phyloP scores from a whole-genome alignment of 64 coral and sea anemone genomes.

The Stichodactyla helianthus region DNA sequence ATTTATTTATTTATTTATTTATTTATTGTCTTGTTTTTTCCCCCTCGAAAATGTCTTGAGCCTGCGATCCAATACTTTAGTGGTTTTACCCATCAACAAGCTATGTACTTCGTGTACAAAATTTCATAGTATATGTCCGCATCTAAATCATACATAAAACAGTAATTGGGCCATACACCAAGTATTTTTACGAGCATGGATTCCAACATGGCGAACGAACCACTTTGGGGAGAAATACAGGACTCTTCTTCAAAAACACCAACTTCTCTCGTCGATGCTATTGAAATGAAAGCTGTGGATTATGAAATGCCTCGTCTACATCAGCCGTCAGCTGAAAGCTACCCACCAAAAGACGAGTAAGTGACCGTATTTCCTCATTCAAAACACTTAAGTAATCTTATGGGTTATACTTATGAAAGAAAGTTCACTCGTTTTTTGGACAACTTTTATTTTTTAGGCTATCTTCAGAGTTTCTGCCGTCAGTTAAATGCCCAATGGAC shows the following conservation, averaged over 20 bases:
- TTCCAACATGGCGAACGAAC: slow-evolving; percentile 1
- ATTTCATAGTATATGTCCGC: not conserved
- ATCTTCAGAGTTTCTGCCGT: slow-evolving; percentile 56
- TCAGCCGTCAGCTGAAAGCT: slow-evolving; percentile 60
- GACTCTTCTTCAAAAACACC: not conserved
- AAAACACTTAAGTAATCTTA: not conserved
- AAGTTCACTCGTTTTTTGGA: not conserved
- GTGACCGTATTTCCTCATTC: not conserved
- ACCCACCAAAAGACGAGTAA: slow-evolving; percentile 85
- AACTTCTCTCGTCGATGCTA: not conserved
- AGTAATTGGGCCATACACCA: not conserved
- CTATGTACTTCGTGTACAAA: not conserved
- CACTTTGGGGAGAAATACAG: not conserved
- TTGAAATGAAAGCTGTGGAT: slow-evolving; percentile 66
- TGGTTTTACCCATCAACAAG: not conserved
- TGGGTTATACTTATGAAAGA: too few species aligned
- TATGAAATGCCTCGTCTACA: slow-evolving; percentile 81
- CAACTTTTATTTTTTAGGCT: slow-evolving; percentile 38
- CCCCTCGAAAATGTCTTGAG: not conserved
- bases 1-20: too few species aligned
- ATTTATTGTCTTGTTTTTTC: too few species aligned
- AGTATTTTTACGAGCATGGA: not conserved
- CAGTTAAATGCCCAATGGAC: slow-evolving; percentile 79
- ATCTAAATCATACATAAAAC: not conserved
- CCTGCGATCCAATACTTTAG: not conserved